Evolutionary conservation across 2,797 vertebrate genomes (phyloP).

Genomic region (Typhlichthys subterraneus): DNA sequence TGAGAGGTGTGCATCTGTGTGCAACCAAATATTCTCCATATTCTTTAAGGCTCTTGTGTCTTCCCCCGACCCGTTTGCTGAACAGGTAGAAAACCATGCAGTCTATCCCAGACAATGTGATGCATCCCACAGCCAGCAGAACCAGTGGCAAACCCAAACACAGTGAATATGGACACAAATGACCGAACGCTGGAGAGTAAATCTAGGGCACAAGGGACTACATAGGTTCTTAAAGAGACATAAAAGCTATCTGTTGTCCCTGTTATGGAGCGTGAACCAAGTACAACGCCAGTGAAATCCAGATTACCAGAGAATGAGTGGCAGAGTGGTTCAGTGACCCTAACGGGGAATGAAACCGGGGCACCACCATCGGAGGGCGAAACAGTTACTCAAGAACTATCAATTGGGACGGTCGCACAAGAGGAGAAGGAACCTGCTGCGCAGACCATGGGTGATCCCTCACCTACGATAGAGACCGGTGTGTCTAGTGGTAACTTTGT

Average conservation of each 20-base stretch:
- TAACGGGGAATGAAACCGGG: conserved; percentile 6
- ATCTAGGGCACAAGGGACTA: conserved; percentile 1
- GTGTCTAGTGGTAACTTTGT: not conserved
- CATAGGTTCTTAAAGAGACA: too few relatives aligned
- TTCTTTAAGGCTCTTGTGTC: conserved; percentile 13
- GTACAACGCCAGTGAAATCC: too few relatives aligned
- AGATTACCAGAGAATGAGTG: too few relatives aligned
- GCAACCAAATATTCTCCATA: not conserved
- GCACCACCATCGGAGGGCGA: not conserved
- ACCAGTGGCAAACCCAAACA: not conserved
- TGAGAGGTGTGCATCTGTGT: conserved; percentile 14
- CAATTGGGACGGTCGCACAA: conserved; percentile 9
- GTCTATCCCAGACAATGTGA: conserved; percentile 24
- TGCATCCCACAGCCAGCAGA: conserved; percentile 9
- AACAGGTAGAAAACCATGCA: conserved; percentile 55
- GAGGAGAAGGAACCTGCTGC: conserved; percentile 6
- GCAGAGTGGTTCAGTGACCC: too few relatives aligned
- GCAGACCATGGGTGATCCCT: conserved; percentile 1
- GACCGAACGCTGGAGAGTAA: conserved; percentile 17
- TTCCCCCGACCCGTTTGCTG: conserved; percentile 17
- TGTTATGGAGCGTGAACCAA: too few relatives aligned
- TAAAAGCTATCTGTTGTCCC: too few relatives aligned
- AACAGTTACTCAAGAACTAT: conserved; percentile 13
- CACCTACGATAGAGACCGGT: conserved; percentile 4
- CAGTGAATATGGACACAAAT: conserved; percentile 26